Percentiles rank a stretch among this genome's conserved stretches.
These are phyloP conservation scores for Tenualosa ilisha DNA, from an alignment of 2,797 vertebrate species.

Conservation along the genomic window DNA sequence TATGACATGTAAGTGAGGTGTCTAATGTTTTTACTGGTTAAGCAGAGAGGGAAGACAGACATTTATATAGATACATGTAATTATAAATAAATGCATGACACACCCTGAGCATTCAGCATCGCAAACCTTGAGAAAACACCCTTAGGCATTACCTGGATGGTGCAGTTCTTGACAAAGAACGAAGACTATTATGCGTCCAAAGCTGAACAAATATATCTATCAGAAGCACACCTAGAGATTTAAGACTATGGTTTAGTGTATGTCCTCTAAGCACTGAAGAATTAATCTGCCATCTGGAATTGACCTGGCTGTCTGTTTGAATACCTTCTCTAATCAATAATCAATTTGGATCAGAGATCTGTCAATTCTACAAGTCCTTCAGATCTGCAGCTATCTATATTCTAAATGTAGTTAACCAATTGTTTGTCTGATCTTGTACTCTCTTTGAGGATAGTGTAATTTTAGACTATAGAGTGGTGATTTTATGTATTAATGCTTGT, in stretches of 20 bases:
- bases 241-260: neutral
- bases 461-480: neutral
- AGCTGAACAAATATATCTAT: neutral
- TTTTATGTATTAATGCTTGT: neutral
- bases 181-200: neutral
- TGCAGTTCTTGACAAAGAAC: neutral
- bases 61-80: neutral
- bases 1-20: neutral
- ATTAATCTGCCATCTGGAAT: conserved; percentile 17
- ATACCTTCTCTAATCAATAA: conserved; percentile 15
- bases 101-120: neutral
- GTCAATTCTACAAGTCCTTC: conserved; percentile 16
- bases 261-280: neutral
- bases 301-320: conserved; percentile 11
- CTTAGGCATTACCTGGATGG: neutral
- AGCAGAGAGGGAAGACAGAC: neutral
- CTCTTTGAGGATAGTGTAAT: neutral
- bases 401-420: neutral
- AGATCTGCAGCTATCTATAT: conserved; percentile 28
- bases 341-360: conserved; percentile 9
- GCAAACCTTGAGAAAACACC: neutral
- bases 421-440: neutral
- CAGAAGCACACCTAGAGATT: neutral
- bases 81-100: neutral
- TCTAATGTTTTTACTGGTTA: neutral